These are phyloP conservation scores for Morinoia aosen DNA, from an alignment of 2,888 invertebrate genomes.

Conservation along the genomic window DNA sequence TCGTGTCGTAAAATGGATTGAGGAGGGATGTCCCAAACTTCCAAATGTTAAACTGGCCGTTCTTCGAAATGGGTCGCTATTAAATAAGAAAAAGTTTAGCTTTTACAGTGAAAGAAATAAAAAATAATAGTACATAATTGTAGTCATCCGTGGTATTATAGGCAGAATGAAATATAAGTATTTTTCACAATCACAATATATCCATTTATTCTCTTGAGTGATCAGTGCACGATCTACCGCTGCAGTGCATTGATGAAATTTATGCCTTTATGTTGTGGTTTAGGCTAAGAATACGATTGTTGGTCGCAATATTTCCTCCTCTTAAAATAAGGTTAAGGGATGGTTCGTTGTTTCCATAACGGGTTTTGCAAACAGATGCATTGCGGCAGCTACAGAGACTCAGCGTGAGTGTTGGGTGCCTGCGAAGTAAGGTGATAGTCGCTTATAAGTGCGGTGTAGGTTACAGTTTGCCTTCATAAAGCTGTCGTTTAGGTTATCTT, in stretches of 20 bases:
- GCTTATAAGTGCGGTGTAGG: slow-evolving; percentile 42
- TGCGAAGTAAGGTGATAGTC: slow-evolving; percentile 16
- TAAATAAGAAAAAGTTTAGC: neutral
- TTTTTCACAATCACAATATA: neutral
- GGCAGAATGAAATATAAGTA: neutral
- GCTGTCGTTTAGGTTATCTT: slow-evolving; percentile 50
- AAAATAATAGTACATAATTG: neutral
- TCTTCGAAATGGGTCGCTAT: neutral
- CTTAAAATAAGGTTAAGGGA: neutral
- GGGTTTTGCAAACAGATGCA: slow-evolving; percentile 6
- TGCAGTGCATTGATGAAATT: neutral
- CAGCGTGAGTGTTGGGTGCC: slow-evolving; percentile 7
- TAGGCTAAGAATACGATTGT: neutral
- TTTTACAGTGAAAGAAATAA: neutral
- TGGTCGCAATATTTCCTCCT: neutral
- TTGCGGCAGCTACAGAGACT: neutral
- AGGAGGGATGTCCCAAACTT: neutral
- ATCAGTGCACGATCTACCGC: neutral
- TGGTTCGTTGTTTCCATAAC: neutral
- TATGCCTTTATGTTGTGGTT: neutral
- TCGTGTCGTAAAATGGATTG: neutral
- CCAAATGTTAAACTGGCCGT: neutral
- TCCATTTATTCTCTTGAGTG: neutral
- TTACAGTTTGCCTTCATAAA: slow-evolving; percentile 50
- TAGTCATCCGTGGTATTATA: neutral